Base-by-base conservation (phyloP, 2,113 vertebrate genomes). In the Zeus faber region DNA sequence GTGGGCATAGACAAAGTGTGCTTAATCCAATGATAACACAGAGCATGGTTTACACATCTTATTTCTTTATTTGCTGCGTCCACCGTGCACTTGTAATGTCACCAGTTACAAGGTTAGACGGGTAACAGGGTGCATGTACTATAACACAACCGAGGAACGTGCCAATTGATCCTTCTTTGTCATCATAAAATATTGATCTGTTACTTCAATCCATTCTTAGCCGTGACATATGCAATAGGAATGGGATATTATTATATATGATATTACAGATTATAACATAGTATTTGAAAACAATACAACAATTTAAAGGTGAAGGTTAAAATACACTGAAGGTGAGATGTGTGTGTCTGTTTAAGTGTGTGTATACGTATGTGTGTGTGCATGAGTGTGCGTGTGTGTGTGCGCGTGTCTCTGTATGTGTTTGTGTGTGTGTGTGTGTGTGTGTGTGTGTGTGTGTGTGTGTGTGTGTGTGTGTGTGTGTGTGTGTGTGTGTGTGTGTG, bases 11-110 rank as follows among this genome's bases (percentile, higher is more conserved):
- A 58, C 65, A 62, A 79, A 77, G 79, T 81, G 74, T 83, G 65
- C 78, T 81, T 84, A 84, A 82, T 84, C 72, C 73, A 82, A 82
- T 82, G 74, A 78, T 82, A 82, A 85, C 82, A 76, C 82, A 67
- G 70, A 77, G 62, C 64, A 40, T 62, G 62, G 62, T 80, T 84
- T 80, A 81, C 76, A 74, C 83, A 80, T 83, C 77, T 75, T 77
- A 84, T 80, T 56, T 0, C 74, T 80, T 81, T 80, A 84, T 83
- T 84, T 83, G 73, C 57, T 62, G 57, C n/a, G 58, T 72, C 21
- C 71, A 56, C 64, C 64, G n/a, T 70, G 72, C 63, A 81, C 82
- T 84, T 82, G 83, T 65, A 64, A 57, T 21, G 3, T 77, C 71
- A 62, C 67, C 67, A 81, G 79, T 85, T 87, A 81, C 77, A 70